phyloP scores from a whole-genome alignment of 1,140 invertebrate species.

The Drosophila nigromelanica region DNA sequence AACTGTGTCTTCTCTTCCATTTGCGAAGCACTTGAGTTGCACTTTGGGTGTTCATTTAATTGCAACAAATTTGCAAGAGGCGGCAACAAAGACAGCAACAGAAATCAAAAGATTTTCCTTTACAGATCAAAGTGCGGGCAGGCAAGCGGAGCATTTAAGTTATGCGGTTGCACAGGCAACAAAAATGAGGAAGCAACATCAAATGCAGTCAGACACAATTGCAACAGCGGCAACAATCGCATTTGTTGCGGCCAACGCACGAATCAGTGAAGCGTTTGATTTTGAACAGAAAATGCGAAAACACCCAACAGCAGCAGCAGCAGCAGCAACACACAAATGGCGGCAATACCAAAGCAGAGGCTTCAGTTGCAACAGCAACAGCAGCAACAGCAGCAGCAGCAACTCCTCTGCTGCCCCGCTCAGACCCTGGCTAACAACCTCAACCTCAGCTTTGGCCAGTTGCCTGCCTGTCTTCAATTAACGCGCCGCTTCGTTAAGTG shows the following conservation, averaged over 20 bases:
- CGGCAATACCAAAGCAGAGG: constrained; percentile 33
- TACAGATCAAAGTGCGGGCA: constrained; percentile 33
- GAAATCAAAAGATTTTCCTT: constrained; percentile 24
- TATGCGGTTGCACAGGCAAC: constrained; percentile 65
- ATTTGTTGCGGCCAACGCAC: constrained; percentile 58
- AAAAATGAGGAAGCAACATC: constrained; percentile 72
- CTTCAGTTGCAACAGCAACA: constrained; percentile 31
- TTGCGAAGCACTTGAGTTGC: constrained; percentile 24
- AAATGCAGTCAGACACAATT: constrained; percentile 33
- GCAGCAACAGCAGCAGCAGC: not conserved
- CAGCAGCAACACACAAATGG: constrained; percentile 10
- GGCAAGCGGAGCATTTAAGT: constrained; percentile 43
- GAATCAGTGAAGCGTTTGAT: constrained; percentile 78
- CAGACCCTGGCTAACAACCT: constrained; percentile 35
- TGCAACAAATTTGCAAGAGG: constrained; percentile 38
- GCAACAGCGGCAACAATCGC: constrained; percentile 40
- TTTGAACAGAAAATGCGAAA: constrained; percentile 59
- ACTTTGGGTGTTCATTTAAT: constrained; percentile 29
- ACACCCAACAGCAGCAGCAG: constrained; percentile 14
- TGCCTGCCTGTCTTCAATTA: constrained; percentile 76
- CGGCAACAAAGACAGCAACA: constrained; percentile 11
- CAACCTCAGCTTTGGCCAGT: constrained; percentile 36
- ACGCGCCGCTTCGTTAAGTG: constrained; percentile 71
- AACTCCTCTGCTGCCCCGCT: too few species aligned
- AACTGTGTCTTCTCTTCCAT: not conserved